phyloP scores from a whole-genome alignment of 1,140 invertebrate genomes.

The Leptoteleia sp. region DNA sequence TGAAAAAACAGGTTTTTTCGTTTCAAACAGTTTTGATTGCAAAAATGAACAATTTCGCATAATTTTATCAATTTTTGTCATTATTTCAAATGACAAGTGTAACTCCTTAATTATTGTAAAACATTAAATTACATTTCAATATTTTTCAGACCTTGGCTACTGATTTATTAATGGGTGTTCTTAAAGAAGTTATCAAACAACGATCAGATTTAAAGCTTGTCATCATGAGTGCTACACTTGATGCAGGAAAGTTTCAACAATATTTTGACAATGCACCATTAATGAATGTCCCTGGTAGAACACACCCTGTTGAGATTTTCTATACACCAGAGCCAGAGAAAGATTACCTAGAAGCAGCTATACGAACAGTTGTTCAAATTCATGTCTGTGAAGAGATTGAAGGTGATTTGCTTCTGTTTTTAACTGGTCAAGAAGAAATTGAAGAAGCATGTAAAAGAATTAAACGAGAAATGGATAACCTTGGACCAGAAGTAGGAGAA shows the following conservation, averaged over 20 bases:
- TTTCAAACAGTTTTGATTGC: too few species aligned
- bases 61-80: too few species aligned
- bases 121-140: too few species aligned
- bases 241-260: slow-evolving; percentile 99
- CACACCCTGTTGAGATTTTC: slow-evolving; percentile 99
- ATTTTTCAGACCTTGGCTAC: slow-evolving; percentile 93
- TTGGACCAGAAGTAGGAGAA: slow-evolving; percentile 98
- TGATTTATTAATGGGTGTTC: slow-evolving; percentile 98
- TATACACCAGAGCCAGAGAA: slow-evolving; percentile 99
- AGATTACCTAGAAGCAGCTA: slow-evolving; percentile 99
- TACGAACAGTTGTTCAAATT: slow-evolving; percentile 99
- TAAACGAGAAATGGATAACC: slow-evolving; percentile 97
- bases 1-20: too few species aligned
- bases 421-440: slow-evolving; percentile 98
- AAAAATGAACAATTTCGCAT: too few species aligned
- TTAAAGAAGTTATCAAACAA: slow-evolving; percentile 98
- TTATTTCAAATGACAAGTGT: too few species aligned
- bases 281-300: slow-evolving; percentile 98
- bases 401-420: slow-evolving; percentile 96
- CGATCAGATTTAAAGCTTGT: slow-evolving; percentile 97
- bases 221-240: slow-evolving; percentile 99
- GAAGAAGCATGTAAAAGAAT: slow-evolving; percentile 99
- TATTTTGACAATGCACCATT: slow-evolving; percentile 99
- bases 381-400: slow-evolving; percentile 98
- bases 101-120: too few species aligned